These are phyloP conservation scores for Andrena chrysosceles DNA, from an alignment of 2,888 invertebrate genomes.

Conservation along the genomic window DNA sequence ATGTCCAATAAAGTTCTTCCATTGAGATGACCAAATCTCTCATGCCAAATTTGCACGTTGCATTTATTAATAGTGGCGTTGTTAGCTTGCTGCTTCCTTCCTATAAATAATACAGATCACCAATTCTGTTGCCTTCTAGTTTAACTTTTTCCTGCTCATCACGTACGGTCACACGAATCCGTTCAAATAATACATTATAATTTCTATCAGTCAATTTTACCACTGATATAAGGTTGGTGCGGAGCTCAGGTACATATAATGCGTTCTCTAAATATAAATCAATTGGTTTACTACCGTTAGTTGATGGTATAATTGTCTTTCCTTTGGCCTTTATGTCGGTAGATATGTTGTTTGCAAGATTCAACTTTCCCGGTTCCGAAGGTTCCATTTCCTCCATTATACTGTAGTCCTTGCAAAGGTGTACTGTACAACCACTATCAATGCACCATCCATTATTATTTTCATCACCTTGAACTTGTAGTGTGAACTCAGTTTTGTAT, in stretches of 20 bases:
- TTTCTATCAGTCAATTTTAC: not conserved
- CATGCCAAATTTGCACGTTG: too few species aligned
- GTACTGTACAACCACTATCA: too few species aligned
- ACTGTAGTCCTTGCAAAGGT: too few species aligned
- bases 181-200: not conserved
- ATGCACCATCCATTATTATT: too few species aligned
- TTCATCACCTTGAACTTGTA: too few species aligned
- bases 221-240: not conserved
- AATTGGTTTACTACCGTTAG: not conserved
- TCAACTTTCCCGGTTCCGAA: not conserved
- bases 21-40: too few species aligned
- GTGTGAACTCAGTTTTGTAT: too few species aligned
- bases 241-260: not conserved
- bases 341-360: conserved; percentile 9
- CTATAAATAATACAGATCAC: not conserved
- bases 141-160: not conserved
- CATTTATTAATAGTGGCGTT: too few species aligned
- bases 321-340: not conserved
- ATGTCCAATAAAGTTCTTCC: too few species aligned
- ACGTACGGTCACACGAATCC: not conserved
- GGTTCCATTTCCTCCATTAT: too few species aligned
- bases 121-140: not conserved
- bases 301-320: not conserved
- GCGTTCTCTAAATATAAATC: not conserved
- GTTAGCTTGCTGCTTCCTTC: not conserved